These are phyloP conservation scores for Drosophila novamexicana DNA, from an alignment of 1,140 invertebrate genomes.

Conservation along the genomic window DNA sequence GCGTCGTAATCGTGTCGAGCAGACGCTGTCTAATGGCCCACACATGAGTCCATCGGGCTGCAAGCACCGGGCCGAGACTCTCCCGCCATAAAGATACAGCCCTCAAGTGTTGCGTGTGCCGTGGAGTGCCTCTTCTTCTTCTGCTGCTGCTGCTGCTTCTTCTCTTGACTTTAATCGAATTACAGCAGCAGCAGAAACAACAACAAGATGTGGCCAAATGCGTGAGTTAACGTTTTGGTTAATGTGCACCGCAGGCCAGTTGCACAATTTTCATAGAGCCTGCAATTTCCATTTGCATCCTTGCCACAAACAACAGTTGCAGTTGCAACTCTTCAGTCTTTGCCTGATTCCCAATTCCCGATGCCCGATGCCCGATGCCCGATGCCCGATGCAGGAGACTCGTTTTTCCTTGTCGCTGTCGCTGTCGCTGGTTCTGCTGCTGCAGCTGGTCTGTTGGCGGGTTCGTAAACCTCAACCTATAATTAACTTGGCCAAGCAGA, in stretches of 20 bases:
- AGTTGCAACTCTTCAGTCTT: slow-evolving; percentile 8
- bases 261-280: slow-evolving; percentile 69
- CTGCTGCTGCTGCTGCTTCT: not conserved
- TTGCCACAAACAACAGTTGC: slow-evolving; percentile 34
- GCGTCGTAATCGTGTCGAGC: slow-evolving; percentile 74
- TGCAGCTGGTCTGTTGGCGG: slow-evolving; percentile 49
- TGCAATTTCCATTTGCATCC: slow-evolving; percentile 52
- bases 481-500: slow-evolving; percentile 77
- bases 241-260: slow-evolving; percentile 53
- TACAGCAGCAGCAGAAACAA: not conserved
- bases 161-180: slow-evolving; percentile 22
- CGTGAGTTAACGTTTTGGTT: slow-evolving; percentile 5
- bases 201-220: slow-evolving; percentile 8
- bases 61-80: not conserved
- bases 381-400: not conserved
- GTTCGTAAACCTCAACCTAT: slow-evolving; percentile 82
- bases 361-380: not conserved
- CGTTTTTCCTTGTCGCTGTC: slow-evolving; percentile 15
- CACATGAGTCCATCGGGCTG: slow-evolving; percentile 7
- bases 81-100: slow-evolving; percentile 38
- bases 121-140: slow-evolving; percentile 7
- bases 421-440: slow-evolving; percentile 18
- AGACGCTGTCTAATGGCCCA: slow-evolving; percentile 49
- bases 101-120: slow-evolving; percentile 60
- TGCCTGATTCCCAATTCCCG: not conserved